Evolutionary conservation across 2,113 vertebrate genomes (phyloP).

Genomic region (Bubalus kerabau): DNA sequence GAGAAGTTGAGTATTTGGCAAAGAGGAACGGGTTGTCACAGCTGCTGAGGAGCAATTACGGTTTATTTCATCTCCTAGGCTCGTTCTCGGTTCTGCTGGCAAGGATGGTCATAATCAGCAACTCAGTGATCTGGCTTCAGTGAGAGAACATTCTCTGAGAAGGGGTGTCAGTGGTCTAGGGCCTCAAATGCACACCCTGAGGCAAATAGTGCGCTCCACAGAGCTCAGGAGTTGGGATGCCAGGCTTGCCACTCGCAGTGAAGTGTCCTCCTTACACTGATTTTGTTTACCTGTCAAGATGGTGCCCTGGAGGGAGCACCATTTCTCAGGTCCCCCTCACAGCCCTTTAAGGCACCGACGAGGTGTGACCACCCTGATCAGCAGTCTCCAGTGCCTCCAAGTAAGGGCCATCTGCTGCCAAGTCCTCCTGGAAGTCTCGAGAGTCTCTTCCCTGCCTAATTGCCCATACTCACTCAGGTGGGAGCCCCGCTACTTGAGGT

Average conservation of each 20-base stretch:
- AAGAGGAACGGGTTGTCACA: not conserved
- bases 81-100: not conserved
- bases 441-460: not conserved
- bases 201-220: not conserved
- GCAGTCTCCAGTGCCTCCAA: not conserved
- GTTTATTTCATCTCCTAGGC: not conserved
- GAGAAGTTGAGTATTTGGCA: constrained; percentile 26
- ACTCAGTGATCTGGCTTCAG: not conserved
- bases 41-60: not conserved
- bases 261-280: not conserved
- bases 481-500: not conserved
- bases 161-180: not conserved
- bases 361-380: not conserved
- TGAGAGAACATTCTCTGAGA: not conserved
- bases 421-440: not conserved
- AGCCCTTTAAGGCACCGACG: not conserved
- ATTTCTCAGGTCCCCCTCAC: not conserved
- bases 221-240: not conserved
- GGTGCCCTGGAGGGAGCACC: not conserved
- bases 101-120: not conserved
- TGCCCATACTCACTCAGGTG: not conserved
- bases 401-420: not conserved
- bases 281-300: not conserved
- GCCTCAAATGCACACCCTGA: not conserved
- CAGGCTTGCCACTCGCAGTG: not conserved